These are phyloP conservation scores for Sinhomidia bicolor DNA, from an alignment of 2,888 invertebrate species.

Conservation along the genomic window DNA sequence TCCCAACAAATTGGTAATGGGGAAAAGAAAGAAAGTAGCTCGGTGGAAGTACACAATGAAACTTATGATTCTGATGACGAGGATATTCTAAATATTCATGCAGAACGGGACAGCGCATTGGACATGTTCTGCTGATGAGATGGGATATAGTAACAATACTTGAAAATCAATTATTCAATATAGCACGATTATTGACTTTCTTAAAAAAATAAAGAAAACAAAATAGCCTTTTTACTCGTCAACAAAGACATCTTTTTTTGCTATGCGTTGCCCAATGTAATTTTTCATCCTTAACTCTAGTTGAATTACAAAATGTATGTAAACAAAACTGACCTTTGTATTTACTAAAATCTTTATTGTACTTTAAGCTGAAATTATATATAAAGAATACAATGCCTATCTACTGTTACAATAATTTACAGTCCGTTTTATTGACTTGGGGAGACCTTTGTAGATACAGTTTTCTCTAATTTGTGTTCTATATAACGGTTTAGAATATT, in stretches of 20 bases:
- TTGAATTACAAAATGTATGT: no score
- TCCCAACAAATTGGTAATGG: no score
- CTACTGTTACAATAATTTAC: not conserved
- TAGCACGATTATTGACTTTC: no score
- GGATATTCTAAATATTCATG: slow-evolving; percentile 12
- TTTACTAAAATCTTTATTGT: not conserved
- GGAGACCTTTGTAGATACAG: not conserved
- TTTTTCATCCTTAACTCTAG: no score
- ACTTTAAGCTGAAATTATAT: not conserved
- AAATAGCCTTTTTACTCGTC: no score
- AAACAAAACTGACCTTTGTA: no score
- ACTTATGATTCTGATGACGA: not conserved
- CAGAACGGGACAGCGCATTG: slow-evolving; percentile 4
- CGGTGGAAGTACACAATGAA: not conserved
- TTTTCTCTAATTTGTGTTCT: not conserved
- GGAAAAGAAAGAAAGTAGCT: not conserved
- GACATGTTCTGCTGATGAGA: not conserved
- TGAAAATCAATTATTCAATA: no score
- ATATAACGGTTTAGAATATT: not conserved
- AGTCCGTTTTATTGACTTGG: not conserved
- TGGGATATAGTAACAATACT: not conserved
- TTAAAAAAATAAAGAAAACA: no score
- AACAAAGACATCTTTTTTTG: no score
- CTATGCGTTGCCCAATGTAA: no score
- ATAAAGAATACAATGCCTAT: not conserved